Evolutionary conservation across 2,113 vertebrate species (phyloP), one percentile per base, ranked within the genome.

Genomic region (Lasiurus borealis): DNA sequence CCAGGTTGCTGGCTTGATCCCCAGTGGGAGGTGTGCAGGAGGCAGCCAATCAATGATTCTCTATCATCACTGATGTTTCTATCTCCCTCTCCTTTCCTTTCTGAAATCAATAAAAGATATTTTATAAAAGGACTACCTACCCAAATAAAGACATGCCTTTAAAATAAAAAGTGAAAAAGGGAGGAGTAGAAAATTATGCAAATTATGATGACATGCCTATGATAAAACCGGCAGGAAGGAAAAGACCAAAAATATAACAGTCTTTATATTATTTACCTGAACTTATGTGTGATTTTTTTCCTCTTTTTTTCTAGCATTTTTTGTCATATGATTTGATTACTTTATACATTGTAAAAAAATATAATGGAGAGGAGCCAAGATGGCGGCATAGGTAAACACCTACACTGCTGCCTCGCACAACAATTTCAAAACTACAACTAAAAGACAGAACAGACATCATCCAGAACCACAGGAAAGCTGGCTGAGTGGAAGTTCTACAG

Each of bases 271-370:
- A 85, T 23, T 64, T 72, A 72, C 52, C 44, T 86, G 62, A 78
- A 91, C 73, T 72, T 68, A 48, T 73, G 10, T 15, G 6, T 75
- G 57, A 29, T 3, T 62, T 81, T 73, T 88, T 69, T 16, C 50
- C 14, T 66, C 44, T 92, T 91, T 94, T 85, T 85, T 71, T 66
- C 16, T 83, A 72, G 52, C 54, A 62, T 46, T 54, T 57, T 88
- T 78, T 90, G 44, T 34, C 36, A 54, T 34, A 69, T 75, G 34
- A 76, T 1, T 48, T 83, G 48, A 69, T 59, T 68, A 50, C 21
- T 75, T 69, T 54, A 40, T 66, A 48, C 2, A 44, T 48, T 57
- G 44, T 25, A 57, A 71, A 69, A 73, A 46, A 73, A 71, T 68
- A n/a, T n/a, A n/a, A n/a, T n/a, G n/a, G n/a, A n/a, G n/a, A n/a